Evolutionary conservation across 2,797 vertebrate species (phyloP), one percentile per base, ranked within the genome.

Genomic region (Heliangelus exortis): DNA sequence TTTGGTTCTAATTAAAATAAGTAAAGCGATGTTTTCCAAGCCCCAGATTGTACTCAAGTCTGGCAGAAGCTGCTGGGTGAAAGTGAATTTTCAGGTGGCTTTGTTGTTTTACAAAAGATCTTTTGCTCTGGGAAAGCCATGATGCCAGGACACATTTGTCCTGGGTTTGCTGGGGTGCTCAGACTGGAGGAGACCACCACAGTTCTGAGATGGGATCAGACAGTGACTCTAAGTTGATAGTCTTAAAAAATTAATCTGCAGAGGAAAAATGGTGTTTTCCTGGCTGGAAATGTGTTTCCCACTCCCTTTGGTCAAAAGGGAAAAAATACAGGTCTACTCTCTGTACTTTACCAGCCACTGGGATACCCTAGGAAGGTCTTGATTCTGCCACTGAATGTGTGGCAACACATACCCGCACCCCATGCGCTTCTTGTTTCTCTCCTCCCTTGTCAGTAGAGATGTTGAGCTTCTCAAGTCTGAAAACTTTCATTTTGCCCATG

Each of bases 1-100:
- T 88, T 89, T 95, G 90, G 76, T 95, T 96, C 96, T 92, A 95
- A 97, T 96, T 96, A 93, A 93, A 95, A 92, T 36, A 82, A 95
- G 82, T 57, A 96, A 93, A 89, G 85, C 51, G 0, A 0, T 94
- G 85, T 95, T 95, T 95, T 95, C 87, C 75, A 75, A 82, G 68
- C 34, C 89, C 48, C 72, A 54, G 73, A 93, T 31, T 63, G 41
- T 73, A 62, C 47, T 85, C 1, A 9, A 78, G 43, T 54, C 83
- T 88, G 88, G 80, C 79, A 82, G 74, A 79, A 91, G 72, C 77
- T 75, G 16, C 43, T 57, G 78, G 28, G 43, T 2, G 19, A 90
- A 86, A 90, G 63, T 51, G 59, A 89, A 68, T 89, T 81, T 93
- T 78, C 63, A 87, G 65, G 47, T 94, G 69, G 28, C 29, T 66